These are phyloP conservation scores for Xestia xanthographa DNA, from an alignment of 2,888 invertebrate species.

Conservation along the genomic window DNA sequence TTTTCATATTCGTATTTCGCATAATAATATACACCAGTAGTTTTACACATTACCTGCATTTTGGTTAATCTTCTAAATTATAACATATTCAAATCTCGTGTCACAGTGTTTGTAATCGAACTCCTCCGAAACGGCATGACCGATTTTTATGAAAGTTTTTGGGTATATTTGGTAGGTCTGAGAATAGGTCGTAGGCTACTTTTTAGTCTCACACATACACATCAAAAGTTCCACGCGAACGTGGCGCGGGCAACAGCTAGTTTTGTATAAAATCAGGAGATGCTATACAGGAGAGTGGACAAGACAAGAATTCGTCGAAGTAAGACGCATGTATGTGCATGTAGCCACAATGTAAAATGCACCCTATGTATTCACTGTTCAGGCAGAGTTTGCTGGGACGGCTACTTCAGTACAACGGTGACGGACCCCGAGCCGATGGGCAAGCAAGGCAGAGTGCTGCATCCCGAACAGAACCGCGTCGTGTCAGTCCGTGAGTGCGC, in stretches of 20 bases:
- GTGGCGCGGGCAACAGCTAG: too few species aligned
- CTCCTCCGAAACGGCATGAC: too few species aligned
- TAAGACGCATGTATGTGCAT: neutral
- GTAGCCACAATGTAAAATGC: neutral
- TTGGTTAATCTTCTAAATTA: too few species aligned
- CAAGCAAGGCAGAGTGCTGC: conserved; percentile 96
- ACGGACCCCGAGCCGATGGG: conserved; percentile 98
- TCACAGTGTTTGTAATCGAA: too few species aligned
- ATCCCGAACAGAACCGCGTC: conserved; percentile 94
- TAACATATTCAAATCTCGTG: too few species aligned
- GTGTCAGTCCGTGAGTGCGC: conserved; percentile 97
- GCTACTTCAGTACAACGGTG: conserved; percentile 96
- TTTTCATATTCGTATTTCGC: neutral
- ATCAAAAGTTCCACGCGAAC: too few species aligned
- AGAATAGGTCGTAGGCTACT: too few species aligned
- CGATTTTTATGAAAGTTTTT: too few species aligned
- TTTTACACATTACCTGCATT: neutral
- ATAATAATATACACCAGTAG: too few species aligned
- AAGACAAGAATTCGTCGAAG: neutral
- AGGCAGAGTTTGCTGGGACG: conserved; percentile 95
- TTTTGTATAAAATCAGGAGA: too few species aligned
- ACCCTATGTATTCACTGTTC: neutral
- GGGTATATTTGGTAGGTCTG: too few species aligned
- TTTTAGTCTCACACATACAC: too few species aligned
- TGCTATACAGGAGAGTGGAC: neutral